Percentiles rank a stretch among this genome's conserved stretches.
Evolutionary conservation across 2,113 vertebrate genomes (phyloP).

Genomic region (Rhinoderma darwinii): DNA sequence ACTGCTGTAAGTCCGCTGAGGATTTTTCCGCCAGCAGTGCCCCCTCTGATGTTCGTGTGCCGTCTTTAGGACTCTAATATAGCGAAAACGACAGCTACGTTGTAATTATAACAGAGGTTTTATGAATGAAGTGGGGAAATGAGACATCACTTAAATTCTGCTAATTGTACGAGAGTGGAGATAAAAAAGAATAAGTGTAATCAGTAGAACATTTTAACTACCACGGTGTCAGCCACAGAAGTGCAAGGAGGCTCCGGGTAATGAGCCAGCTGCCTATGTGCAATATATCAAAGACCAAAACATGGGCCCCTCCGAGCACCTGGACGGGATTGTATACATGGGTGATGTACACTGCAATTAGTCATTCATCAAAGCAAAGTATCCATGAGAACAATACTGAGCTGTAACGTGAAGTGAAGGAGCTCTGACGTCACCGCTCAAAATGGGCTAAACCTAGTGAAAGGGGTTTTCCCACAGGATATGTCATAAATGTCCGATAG

Average conservation of each 20-base stretch:
- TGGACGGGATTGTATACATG: neutral
- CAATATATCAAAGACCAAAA: neutral
- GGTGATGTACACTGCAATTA: neutral
- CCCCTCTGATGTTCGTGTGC: constrained; percentile 9
- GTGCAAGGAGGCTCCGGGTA: neutral
- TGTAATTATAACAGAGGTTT: constrained; percentile 25
- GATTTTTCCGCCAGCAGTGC: neutral
- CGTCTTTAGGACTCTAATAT: constrained; percentile 5
- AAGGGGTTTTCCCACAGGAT: too few species aligned
- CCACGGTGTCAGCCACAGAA: neutral
- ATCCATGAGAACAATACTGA: neutral
- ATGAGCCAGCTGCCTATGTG: constrained; percentile 14
- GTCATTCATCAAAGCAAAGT: neutral
- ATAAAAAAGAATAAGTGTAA: constrained; percentile 1
- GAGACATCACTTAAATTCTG: constrained; percentile 30
- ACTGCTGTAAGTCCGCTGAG: neutral
- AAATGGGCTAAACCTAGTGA: neutral
- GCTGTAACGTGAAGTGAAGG: neutral
- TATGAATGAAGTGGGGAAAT: constrained; percentile 8
- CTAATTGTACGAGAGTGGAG: constrained; percentile 1
- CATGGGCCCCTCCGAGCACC: neutral
- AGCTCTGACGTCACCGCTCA: neutral
- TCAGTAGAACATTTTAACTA: neutral
- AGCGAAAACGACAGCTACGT: neutral
- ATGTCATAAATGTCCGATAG: too few species aligned